Evolutionary conservation across 2,888 invertebrate genomes (phyloP).

Genomic region (Ennomos quercinarius): DNA sequence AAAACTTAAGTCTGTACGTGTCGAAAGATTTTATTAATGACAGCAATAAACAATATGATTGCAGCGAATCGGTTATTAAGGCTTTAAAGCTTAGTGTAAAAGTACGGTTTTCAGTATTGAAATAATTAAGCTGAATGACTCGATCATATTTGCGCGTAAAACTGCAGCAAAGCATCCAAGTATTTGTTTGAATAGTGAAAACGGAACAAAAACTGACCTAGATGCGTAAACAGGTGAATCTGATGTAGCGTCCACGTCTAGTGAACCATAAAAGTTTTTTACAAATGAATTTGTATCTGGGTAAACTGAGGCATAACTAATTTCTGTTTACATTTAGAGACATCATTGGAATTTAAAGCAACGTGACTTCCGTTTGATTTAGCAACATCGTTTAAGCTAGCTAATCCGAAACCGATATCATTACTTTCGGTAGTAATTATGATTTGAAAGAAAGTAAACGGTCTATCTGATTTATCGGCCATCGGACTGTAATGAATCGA

Average conservation of each 20-base stretch:
- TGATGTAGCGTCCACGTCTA: constrained; percentile 54
- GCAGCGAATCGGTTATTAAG: constrained; percentile 45
- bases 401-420: constrained; percentile 26
- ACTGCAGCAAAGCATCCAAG: constrained; percentile 40
- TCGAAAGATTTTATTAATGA: constrained; percentile 20
- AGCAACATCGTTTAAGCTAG: constrained; percentile 19
- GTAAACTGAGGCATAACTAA: constrained; percentile 32
- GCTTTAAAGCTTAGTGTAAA: constrained; percentile 43
- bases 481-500: constrained; percentile 58
- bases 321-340: constrained; percentile 32
- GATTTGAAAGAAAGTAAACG: constrained; percentile 55
- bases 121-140: constrained; percentile 50
- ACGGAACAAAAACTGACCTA: constrained; percentile 71
- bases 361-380: constrained; percentile 21
- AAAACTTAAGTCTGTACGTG: constrained; percentile 1
- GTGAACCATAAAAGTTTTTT: constrained; percentile 63
- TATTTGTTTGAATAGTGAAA: constrained; percentile 74
- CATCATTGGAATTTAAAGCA: constrained; percentile 21
- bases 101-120: constrained; percentile 34
- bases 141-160: constrained; percentile 47
- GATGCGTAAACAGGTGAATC: constrained; percentile 67
- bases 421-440: constrained; percentile 32
- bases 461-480: constrained; percentile 52
- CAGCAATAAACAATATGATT: constrained; percentile 42
- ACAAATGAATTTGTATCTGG: constrained; percentile 49